These are phyloP conservation scores for Volucella bombylans DNA, from an alignment of 2,888 invertebrate genomes.

Conservation along the genomic window DNA sequence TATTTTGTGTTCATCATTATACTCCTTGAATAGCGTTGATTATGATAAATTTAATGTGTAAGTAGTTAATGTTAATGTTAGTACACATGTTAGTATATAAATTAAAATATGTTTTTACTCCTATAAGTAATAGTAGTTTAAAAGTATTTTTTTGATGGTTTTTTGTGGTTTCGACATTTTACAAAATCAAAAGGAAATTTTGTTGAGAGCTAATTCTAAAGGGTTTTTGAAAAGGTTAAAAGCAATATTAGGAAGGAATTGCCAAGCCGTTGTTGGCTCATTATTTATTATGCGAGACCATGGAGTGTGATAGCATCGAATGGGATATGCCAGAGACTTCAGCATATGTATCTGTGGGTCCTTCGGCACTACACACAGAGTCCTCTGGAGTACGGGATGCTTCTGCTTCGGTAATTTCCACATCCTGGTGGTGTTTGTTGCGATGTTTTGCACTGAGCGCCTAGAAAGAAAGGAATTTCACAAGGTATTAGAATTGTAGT, in stretches of 20 bases:
- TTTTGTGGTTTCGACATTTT: constrained; percentile 35
- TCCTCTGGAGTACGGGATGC: constrained; percentile 94
- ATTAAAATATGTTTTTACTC: constrained; percentile 41
- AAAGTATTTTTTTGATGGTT: constrained; percentile 36
- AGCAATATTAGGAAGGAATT: constrained; percentile 50
- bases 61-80: constrained; percentile 58
- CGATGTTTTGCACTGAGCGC: constrained; percentile 90
- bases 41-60: constrained; percentile 68
- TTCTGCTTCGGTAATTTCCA: constrained; percentile 89
- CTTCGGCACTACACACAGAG: constrained; percentile 94
- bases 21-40: constrained; percentile 62
- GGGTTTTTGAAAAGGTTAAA: constrained; percentile 33
- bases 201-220: constrained; percentile 28
- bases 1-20: constrained; percentile 53
- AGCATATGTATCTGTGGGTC: constrained; percentile 85
- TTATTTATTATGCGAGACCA: constrained; percentile 79
- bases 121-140: constrained; percentile 53
- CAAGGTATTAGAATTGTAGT: constrained; percentile 62
- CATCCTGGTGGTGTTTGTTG: constrained; percentile 84
- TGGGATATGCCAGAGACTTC: constrained; percentile 82
- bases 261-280: constrained; percentile 37
- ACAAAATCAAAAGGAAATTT: constrained; percentile 52
- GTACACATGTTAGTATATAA: constrained; percentile 69
- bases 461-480: constrained; percentile 82
- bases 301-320: constrained; percentile 81